These are phyloP conservation scores for Odobenus rosmarus DNA, from an alignment of 2,113 vertebrate species.

Conservation along the genomic window DNA sequence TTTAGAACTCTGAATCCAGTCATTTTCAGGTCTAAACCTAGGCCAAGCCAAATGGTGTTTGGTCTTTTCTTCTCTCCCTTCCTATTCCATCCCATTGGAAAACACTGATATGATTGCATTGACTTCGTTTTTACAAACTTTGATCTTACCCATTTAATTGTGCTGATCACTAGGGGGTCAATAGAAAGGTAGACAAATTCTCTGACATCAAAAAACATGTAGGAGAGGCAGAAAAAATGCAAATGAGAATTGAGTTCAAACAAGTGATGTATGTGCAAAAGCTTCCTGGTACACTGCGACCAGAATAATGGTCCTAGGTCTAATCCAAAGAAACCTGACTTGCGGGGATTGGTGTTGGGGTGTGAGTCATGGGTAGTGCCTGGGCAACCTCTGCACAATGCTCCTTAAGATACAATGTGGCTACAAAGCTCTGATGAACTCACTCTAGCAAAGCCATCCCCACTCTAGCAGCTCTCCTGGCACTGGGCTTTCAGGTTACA, in stretches of 20 bases:
- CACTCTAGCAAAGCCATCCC: background rate
- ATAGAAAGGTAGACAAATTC: background rate
- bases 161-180: background rate
- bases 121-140: background rate
- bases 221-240: background rate
- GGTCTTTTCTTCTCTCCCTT: background rate
- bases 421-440: background rate
- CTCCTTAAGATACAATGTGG: background rate
- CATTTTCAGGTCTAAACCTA: background rate
- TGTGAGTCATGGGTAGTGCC: fast-evolving
- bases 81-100: background rate
- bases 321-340: background rate
- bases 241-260: background rate
- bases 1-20: background rate
- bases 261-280: background rate
- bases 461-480: background rate
- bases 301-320: background rate
- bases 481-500: background rate
- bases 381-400: background rate
- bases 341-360: fast-evolving
- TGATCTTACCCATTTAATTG: background rate
- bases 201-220: background rate
- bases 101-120: background rate
- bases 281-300: background rate
- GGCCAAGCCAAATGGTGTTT: background rate